These are phyloP conservation scores for Pardosa pseudoannulata DNA, from an alignment of 2,888 invertebrate genomes.

Conservation along the genomic window DNA sequence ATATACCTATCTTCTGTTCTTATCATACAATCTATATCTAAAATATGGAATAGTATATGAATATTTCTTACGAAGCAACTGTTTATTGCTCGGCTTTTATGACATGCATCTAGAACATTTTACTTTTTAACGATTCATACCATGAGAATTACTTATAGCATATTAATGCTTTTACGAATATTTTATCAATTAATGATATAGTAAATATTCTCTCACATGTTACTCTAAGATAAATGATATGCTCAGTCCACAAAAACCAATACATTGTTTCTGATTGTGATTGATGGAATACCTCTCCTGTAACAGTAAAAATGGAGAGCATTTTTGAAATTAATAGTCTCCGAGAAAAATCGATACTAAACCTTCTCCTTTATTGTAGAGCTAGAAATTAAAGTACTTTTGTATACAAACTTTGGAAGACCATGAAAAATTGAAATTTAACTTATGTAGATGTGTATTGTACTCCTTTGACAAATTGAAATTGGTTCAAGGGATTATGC, in stretches of 20 bases:
- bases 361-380: background rate
- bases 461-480: slow-evolving; percentile 55
- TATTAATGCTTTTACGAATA: too few relatives aligned
- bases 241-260: background rate
- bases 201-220: too few relatives aligned
- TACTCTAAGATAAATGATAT: too few relatives aligned
- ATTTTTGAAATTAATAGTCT: background rate
- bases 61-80: too few relatives aligned
- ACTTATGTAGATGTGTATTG: slow-evolving; percentile 50
- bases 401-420: slow-evolving; percentile 31
- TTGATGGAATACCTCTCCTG: background rate
- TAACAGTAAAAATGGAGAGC: background rate
- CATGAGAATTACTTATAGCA: too few relatives aligned
- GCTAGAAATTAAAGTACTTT: background rate
- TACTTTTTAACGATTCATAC: too few relatives aligned
- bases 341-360: background rate
- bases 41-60: too few relatives aligned
- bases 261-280: background rate
- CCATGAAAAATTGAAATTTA: slow-evolving; percentile 63
- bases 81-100: too few relatives aligned
- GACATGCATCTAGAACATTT: too few relatives aligned
- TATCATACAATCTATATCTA: too few relatives aligned
- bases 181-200: too few relatives aligned
- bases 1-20: too few relatives aligned
- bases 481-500: slow-evolving; percentile 42